Percentiles rank a stretch among this genome's conserved stretches.
These are phyloP conservation scores for Microchrysa polita DNA, from an alignment of 2,888 invertebrate genomes.

Conservation along the genomic window DNA sequence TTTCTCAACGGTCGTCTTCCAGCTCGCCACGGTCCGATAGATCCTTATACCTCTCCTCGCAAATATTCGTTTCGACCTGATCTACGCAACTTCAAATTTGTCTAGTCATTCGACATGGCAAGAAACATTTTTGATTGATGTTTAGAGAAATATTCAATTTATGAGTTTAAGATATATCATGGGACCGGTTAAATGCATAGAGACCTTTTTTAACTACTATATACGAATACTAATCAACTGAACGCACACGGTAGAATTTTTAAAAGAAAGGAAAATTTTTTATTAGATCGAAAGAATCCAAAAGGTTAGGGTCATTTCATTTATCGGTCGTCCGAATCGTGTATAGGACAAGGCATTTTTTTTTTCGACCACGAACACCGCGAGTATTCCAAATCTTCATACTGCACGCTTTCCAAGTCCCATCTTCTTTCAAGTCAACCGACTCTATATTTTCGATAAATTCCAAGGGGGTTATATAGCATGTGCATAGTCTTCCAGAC, in stretches of 20 bases:
- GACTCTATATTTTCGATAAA: no score
- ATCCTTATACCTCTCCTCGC: background rate
- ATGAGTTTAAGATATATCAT: conserved; percentile 29
- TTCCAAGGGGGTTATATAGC: no score
- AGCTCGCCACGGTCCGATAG: no score
- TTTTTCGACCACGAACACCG: no score
- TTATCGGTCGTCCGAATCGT: background rate
- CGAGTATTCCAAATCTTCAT: no score
- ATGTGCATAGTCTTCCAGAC: no score
- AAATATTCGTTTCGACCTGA: conserved; percentile 18
- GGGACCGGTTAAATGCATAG: background rate
- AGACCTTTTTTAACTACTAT: no score
- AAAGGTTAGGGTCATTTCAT: background rate
- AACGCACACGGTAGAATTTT: background rate
- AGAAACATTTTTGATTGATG: conserved; percentile 43
- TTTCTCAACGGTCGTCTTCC: conserved; percentile 3
- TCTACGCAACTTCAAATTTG: conserved; percentile 36
- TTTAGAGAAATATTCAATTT: conserved; percentile 47
- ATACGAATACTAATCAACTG: conserved; percentile 5
- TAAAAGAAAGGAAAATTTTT: conserved; percentile 15
- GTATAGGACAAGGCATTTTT: background rate
- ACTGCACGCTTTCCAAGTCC: no score
- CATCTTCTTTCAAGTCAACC: no score
- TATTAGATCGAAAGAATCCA: background rate
- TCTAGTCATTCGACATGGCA: conserved; percentile 41